Base-by-base conservation (phyloP, 2,888 invertebrate species). In the Seladonia tumulorum region DNA sequence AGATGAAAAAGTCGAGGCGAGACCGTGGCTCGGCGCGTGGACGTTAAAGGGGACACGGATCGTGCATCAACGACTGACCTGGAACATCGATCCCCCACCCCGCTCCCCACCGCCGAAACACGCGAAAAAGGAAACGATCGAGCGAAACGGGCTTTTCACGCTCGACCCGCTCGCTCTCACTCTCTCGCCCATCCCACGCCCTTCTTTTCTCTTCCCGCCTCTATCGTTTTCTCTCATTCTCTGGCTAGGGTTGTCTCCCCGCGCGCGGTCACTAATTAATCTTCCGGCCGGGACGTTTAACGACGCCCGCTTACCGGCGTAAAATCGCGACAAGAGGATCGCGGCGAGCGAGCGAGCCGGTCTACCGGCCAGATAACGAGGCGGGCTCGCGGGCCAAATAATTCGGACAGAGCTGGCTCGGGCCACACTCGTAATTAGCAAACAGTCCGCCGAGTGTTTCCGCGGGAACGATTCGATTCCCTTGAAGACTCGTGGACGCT, bases 351-450 rank as follows among this genome's bases (percentile, higher is more conserved):
- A 45, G 53, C 60, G 25, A 25, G 16, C 25, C 63, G 29, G 63
- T n/a, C 68, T 39, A 35, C 22, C 18, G 42, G 75, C 35, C 29
- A 70, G 53, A 29, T 63, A 79, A 72, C 76, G 77, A 76, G 68
- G 66, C 22, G 57, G 25, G 45, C 12, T 25, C 53, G 60, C 53
- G 18, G 29, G n/a, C 57, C 60, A 72, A 75, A 75, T 45, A 78
- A 76, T 78, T 85, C 39, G 39, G 70, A 75, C 70, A 60, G 68
- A 66, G 66, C 75, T 16, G 16, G 22, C 72, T 78, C 82, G 63
- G 70, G 39, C 18, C 63, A 16, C 63, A 66, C 39, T 14, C 76
- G 83, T 90, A 90, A 90, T 89, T 88, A 88, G 81, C 83, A 74
- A 81, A 82, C 74, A 66, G 74, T 76, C 53, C 60, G 53, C 25